Conservation (phyloP, 1,140 invertebrate species). For the Luehdorfia chinensis region DNA sequence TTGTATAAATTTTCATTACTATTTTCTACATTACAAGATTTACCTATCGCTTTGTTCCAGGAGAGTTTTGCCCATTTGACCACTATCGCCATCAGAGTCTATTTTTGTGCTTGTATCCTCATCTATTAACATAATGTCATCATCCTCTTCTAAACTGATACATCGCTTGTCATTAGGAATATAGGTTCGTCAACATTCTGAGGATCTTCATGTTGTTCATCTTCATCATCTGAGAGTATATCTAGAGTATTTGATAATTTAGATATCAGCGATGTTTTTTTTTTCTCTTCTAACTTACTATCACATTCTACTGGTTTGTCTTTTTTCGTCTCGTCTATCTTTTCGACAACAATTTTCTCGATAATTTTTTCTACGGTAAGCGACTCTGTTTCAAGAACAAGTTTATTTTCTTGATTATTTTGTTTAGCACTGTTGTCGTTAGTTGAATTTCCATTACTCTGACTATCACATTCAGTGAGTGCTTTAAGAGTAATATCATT, state of each 20-base stretch:
- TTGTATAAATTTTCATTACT: constrained; percentile 2
- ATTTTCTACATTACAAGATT: constrained; percentile 13
- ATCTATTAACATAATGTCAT: constrained; percentile 57
- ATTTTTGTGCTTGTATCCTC: constrained; percentile 32
- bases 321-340: constrained; percentile 4
- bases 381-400: background rate
- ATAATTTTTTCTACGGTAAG: background rate
- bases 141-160: constrained; percentile 54
- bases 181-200: constrained; percentile 5
- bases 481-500: no score
- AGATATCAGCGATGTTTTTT: constrained; percentile 29
- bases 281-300: constrained; percentile 19
- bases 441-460: no score
- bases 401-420: constrained; percentile 1
- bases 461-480: no score
- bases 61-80: constrained; percentile 6
- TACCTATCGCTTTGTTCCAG: background rate
- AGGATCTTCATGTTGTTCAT: constrained; percentile 26
- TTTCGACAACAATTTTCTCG: constrained; percentile 18
- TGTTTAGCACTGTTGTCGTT: no score
- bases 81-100: constrained; percentile 8
- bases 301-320: background rate
- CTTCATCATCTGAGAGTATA: constrained; percentile 62
- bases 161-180: constrained; percentile 34
- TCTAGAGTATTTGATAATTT: constrained; percentile 59